A percentile compares a stretch with the other conserved stretches of the same genome.
These are phyloP conservation scores for Hanleya hanleyi DNA, from an alignment of 2,888 invertebrate genomes.

Conservation along the genomic window DNA sequence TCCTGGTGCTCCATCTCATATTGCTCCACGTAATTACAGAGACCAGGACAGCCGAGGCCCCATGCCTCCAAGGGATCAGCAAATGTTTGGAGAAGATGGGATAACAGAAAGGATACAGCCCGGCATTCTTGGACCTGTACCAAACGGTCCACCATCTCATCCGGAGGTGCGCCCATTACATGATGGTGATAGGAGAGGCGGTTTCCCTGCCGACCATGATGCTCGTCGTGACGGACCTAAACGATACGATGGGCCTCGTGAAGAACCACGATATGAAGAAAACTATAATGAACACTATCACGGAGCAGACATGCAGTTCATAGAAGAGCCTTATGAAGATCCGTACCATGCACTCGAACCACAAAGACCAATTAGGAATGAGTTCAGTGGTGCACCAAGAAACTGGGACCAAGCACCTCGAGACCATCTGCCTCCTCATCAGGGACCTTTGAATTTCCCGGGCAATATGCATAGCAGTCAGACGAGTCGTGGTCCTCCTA, in stretches of 20 bases:
- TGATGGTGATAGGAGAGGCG: neutral
- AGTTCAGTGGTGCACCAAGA: no score
- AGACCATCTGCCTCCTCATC: no score
- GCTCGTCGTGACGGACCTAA: neutral
- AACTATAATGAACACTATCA: no score
- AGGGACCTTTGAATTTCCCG: no score
- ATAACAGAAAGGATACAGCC: neutral
- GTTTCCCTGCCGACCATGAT: neutral
- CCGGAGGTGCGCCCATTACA: neutral
- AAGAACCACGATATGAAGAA: no score
- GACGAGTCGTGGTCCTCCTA: no score
- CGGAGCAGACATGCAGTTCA: no score
- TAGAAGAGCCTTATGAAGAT: no score
- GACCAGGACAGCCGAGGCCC: neutral
- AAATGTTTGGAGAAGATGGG: neutral
- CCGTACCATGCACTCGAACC: no score
- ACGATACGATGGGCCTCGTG: neutral
- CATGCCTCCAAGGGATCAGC: neutral
- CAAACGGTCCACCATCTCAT: neutral
- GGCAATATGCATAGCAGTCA: no score
- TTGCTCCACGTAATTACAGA: neutral
- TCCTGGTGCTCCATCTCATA: neutral
- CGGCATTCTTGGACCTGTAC: neutral
- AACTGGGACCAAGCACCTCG: no score
- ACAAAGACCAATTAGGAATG: no score